phyloP scores from a whole-genome alignment of 2,797 vertebrate genomes.

The Melanogrammus aeglefinus region DNA sequence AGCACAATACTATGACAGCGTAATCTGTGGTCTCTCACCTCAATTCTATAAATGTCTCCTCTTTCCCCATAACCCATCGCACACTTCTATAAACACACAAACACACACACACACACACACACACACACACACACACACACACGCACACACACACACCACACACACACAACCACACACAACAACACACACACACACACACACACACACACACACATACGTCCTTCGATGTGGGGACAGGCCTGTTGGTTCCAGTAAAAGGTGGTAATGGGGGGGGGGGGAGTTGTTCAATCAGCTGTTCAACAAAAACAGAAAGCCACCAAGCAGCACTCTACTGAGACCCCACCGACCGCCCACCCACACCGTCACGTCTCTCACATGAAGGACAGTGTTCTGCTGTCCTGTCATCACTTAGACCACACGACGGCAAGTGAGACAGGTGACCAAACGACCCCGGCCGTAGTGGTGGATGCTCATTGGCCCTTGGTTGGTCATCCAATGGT shows the following conservation, averaged over 20 bases:
- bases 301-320: background rate
- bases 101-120: slow-evolving; percentile 1
- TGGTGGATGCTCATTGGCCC: too few species aligned
- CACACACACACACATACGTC: background rate
- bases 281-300: slow-evolving; percentile 6
- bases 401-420: too few species aligned
- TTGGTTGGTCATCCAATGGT: too few species aligned
- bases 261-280: background rate
- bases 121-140: slow-evolving; percentile 5
- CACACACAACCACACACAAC: background rate
- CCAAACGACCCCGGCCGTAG: too few species aligned
- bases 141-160: background rate
- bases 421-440: too few species aligned
- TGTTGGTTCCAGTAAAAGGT: slow-evolving; percentile 24
- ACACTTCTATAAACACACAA: background rate
- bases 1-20: background rate
- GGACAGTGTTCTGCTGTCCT: too few species aligned
- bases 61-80: background rate
- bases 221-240: slow-evolving; percentile 7
- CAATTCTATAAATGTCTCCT: slow-evolving; percentile 6
- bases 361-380: background rate
- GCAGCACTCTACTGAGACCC: background rate
- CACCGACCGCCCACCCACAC: too few species aligned
- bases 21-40: background rate
- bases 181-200: too few species aligned